Conservation (phyloP, 2,888 invertebrate species). For the Heliconius sara region DNA sequence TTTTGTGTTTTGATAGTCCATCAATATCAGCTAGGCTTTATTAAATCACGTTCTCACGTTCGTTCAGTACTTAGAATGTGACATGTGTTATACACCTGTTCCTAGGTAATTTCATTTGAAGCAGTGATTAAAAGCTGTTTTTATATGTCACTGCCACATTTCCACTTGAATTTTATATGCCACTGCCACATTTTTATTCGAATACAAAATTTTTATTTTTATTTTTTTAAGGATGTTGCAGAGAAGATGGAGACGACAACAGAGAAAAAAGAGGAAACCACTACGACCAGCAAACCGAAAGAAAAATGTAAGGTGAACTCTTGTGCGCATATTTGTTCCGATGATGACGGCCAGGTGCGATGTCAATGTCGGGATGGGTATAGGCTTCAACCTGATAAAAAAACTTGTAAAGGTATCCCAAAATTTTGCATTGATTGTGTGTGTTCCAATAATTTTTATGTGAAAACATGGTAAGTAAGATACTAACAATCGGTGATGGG, state of each 20-base stretch:
- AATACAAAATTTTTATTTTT: neutral
- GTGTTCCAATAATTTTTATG: conserved; percentile 25
- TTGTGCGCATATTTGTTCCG: conserved; percentile 71
- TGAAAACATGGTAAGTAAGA: conserved; percentile 30
- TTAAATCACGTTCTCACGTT: too few species aligned
- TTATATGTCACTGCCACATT: too few species aligned
- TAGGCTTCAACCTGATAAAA: conserved; percentile 67
- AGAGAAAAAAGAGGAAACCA: conserved; percentile 54
- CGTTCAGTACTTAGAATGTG: too few species aligned
- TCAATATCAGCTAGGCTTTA: too few species aligned
- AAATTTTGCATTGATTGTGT: conserved; percentile 38
- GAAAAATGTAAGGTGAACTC: conserved; percentile 65
- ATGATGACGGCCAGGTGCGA: conserved; percentile 60
- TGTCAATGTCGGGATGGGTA: conserved; percentile 70
- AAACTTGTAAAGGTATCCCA: conserved; percentile 69
- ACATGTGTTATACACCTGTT: too few species aligned
- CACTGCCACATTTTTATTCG: too few species aligned
- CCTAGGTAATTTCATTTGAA: too few species aligned
- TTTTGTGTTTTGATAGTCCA: neutral
- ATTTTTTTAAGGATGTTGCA: conserved; percentile 63
- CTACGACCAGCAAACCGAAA: conserved; percentile 53
- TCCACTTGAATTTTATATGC: too few species aligned
- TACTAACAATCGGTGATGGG: conserved; percentile 38
- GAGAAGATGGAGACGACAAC: conserved; percentile 60
- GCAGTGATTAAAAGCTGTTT: too few species aligned